A percentile compares a stretch with the other conserved stretches of the same genome.
phyloP scores from a whole-genome alignment of 1,140 invertebrate genomes.

The Drosophila pachea region DNA sequence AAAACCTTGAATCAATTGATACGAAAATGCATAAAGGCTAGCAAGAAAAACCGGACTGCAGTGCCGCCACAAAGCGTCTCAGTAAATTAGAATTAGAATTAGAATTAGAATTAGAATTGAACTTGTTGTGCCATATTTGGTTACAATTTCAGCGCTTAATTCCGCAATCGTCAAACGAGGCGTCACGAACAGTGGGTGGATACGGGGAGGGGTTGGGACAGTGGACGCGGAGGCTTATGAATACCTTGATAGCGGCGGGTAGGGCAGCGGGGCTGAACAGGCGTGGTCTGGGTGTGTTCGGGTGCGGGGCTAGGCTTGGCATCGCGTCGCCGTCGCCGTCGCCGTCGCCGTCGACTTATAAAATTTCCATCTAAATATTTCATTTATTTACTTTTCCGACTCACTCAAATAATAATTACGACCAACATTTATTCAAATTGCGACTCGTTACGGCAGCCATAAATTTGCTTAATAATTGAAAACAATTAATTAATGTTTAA shows the following conservation, averaged over 20 bases:
- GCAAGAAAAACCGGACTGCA: conserved; percentile 51
- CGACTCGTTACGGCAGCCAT: conserved; percentile 14
- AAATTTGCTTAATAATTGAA: conserved; percentile 63
- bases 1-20: conserved; percentile 78
- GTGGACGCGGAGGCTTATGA: no score
- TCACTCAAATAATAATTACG: conserved; percentile 61
- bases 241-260: no score
- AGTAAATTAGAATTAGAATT: conserved; percentile 69
- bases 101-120: conserved; percentile 74
- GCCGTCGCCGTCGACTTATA: conserved; percentile 64
- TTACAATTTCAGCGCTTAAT: conserved; percentile 75
- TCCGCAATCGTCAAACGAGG: conserved; percentile 62
- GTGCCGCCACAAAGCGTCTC: conserved; percentile 34
- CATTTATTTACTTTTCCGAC: conserved; percentile 67
- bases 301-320: conserved; percentile 56
- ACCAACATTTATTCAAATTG: conserved; percentile 67
- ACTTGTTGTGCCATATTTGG: conserved; percentile 77
- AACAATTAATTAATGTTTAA: conserved; percentile 63
- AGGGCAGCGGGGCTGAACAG: background rate
- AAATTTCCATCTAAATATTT: conserved; percentile 71
- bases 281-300: conserved; percentile 50
- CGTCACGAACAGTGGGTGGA: background rate
- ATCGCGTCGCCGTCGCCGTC: conserved; percentile 67
- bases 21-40: conserved; percentile 63
- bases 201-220: no score